These are phyloP conservation scores for Ailuropoda melanoleuca DNA, from an alignment of 2,113 vertebrate genomes.

Conservation along the genomic window DNA sequence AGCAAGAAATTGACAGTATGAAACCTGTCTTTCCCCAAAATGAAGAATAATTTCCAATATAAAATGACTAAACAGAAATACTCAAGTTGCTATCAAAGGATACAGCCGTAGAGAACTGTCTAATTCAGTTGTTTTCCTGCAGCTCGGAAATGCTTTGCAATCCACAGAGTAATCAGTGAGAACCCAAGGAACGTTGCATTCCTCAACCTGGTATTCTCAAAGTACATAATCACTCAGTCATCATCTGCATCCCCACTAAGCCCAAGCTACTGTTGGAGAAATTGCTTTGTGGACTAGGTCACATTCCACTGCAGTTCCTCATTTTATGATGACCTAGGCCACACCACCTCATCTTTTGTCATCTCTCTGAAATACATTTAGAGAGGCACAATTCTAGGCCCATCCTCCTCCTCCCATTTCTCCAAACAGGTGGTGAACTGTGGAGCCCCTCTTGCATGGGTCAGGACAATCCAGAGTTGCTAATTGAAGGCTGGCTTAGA, in stretches of 20 bases:
- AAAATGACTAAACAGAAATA: background rate
- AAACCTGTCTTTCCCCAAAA: background rate
- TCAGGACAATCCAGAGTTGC: background rate
- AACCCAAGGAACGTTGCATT: background rate
- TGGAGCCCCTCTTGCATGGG: background rate
- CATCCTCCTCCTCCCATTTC: background rate
- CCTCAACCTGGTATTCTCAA: background rate
- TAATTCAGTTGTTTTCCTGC: background rate
- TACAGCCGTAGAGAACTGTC: background rate
- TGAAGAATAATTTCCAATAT: conserved; percentile 1
- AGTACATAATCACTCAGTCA: background rate
- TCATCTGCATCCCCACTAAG: background rate
- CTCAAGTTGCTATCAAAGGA: background rate
- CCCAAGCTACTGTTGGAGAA: background rate
- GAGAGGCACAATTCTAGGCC: background rate
- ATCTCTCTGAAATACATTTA: background rate
- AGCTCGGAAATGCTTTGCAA: background rate
- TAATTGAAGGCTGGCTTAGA: conserved; percentile 22
- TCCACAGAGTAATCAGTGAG: background rate
- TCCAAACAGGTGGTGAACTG: fast-evolving
- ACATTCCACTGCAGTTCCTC: background rate
- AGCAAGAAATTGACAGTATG: background rate
- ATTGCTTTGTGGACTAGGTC: background rate
- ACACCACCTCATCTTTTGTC: background rate
- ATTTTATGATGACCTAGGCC: background rate